Evolutionary conservation across 1,140 invertebrate species (phyloP), one percentile per base, ranked within the genome.

Genomic region (Drosophila obscura): DNA sequence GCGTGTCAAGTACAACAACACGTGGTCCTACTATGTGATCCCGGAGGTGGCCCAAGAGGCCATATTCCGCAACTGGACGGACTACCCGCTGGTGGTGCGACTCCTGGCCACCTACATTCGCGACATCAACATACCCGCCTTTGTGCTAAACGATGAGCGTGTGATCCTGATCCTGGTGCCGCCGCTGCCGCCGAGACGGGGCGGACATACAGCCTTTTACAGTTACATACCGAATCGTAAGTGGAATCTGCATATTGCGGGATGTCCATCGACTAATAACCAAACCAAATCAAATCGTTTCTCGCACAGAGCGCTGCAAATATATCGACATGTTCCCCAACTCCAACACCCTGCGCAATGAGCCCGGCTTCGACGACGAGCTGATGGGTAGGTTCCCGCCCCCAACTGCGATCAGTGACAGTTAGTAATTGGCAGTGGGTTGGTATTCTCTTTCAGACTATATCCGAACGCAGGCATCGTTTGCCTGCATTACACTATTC

Each of bases 401-500:
- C 7, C 6, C 7, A 16, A 8, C n/a, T 60, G 19, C 6, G 8
- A 6, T 53, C 2, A 3, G 0, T 31, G 8, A 62, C 69, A 28
- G 58, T 28, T 73, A 61, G 53, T 83, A 87, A 89, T 83, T 51
- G 71, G 39, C 66, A 81, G 88, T 78, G 44, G 50, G 73, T 58
- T 91, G 82, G 82, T 82, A 83, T 82, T 88, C 79, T 41, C 85
- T 94, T 92, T 26, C 93, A 97, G 97, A 96, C 93, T 97, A 96
- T 83, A 95, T 95, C 8, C 93, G 96, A 44, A 96, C 96, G 4
- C 95, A 96, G 92, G 95, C 96, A 19, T 96, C 96, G 0, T 97
- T 97, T 92, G 96, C 96, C 26, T 94, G 97, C 51, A 97, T 97
- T 75, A 96, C 95, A 69, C 91, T 97, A 26, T 94, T 96, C 55